Percentiles rank a stretch among this genome's conserved stretches.
Evolutionary conservation across 2,113 vertebrate species (phyloP).

Genomic region (Casuarius casuarius): DNA sequence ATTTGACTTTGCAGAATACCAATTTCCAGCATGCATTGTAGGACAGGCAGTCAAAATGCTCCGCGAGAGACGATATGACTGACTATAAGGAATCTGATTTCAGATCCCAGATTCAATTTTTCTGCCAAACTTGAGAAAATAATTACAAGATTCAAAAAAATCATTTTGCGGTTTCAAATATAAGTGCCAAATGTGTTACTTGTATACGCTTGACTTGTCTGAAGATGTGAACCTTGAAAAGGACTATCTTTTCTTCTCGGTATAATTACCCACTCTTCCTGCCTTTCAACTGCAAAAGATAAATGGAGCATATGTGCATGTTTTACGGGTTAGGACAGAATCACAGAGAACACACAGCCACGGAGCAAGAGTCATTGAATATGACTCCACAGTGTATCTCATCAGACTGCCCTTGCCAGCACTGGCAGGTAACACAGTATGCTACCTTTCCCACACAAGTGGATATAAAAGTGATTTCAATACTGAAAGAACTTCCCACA

Average conservation of each 20-base stretch:
- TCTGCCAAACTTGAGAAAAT: slow-evolving; percentile 64
- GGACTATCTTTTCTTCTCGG: slow-evolving; percentile 6
- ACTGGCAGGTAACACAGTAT: not conserved
- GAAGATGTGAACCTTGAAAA: slow-evolving; percentile 54
- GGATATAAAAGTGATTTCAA: not conserved
- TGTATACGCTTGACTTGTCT: slow-evolving; percentile 33
- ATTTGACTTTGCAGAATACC: slow-evolving; percentile 42
- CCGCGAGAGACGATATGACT: not conserved
- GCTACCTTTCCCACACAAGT: not conserved
- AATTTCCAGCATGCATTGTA: slow-evolving; percentile 21
- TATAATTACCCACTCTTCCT: slow-evolving; percentile 58
- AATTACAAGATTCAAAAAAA: slow-evolving; percentile 64
- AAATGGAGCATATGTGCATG: slow-evolving; percentile 33
- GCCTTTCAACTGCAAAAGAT: slow-evolving; percentile 20
- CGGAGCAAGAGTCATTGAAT: not conserved
- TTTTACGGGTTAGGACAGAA: slow-evolving; percentile 10
- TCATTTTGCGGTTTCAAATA: slow-evolving; percentile 37
- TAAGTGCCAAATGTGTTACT: slow-evolving; percentile 37
- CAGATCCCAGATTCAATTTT: slow-evolving; percentile 60
- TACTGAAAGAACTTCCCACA: not conserved
- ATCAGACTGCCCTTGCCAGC: not conserved
- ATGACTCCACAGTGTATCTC: not conserved
- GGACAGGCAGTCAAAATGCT: slow-evolving; percentile 44
- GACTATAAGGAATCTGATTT: slow-evolving; percentile 33
- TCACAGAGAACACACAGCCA: not conserved